Percentiles rank a stretch among this genome's conserved stretches.
phyloP scores from a whole-genome alignment of 2,888 invertebrate genomes.

The Malacosoma neustria region DNA sequence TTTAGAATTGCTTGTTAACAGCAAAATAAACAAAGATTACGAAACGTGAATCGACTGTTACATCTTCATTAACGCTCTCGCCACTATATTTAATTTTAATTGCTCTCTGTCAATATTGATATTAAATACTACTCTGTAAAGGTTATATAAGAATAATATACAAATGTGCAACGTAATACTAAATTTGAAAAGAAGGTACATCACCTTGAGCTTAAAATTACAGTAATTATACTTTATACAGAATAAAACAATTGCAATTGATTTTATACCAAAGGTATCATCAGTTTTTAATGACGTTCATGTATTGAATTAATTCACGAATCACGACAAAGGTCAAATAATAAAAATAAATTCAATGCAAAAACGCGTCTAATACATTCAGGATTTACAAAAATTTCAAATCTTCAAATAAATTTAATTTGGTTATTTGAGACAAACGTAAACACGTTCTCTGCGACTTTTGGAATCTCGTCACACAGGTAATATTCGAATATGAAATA shows the following conservation, averaged over 20 bases:
- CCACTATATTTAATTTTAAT: constrained; percentile 12
- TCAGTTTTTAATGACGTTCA: background rate
- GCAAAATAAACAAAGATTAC: background rate
- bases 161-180: background rate
- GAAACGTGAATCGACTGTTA: background rate
- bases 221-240: constrained; percentile 33
- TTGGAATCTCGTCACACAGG: no score
- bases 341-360: background rate
- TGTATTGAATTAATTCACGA: background rate
- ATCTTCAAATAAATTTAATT: no score
- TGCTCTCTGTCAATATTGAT: constrained; percentile 12
- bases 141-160: constrained; percentile 2
- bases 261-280: constrained; percentile 4
- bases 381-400: no score
- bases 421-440: no score
- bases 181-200: constrained; percentile 24
- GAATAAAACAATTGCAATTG: constrained; percentile 25
- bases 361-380: no score
- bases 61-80: background rate
- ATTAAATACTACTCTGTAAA: constrained; percentile 7
- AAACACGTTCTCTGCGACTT: no score
- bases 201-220: constrained; percentile 34
- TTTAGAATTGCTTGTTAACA: background rate
- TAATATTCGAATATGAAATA: no score
- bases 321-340: constrained; percentile 1